Evolutionary conservation across 2,888 invertebrate genomes (phyloP), one percentile per base, ranked within the genome.

Genomic region (Diabrotica balteata): DNA sequence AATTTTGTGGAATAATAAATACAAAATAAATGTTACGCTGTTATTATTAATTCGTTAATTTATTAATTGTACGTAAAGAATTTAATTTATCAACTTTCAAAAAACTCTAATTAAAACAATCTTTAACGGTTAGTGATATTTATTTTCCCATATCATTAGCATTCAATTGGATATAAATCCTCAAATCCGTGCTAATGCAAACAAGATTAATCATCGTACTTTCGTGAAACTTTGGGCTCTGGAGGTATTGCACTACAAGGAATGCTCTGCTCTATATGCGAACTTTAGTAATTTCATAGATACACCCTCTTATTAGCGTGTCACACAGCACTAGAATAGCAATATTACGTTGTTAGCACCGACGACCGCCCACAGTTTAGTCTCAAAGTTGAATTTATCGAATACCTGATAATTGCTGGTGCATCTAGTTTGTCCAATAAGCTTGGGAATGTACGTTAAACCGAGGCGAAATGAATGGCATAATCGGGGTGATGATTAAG

Each of bases 281-380:
- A 45, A 61, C 50, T 42, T 60, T 52, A 42, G 60, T 5, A 60
- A 44, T 44, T 61, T 61, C 52, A 61, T 32, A 32, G 2, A 32
- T 32, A 32, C 52, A 44, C 61, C 32, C 45, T 50, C 61, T 61
- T 61, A 61, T 52, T 61, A 61, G 52, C 52, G 45, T 45, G 52
- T 61, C 52, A 61, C 6, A 43, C 44, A n/a, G 10, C 17, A 51
- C 51, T 60, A 51, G 43, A 52, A 49, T 52, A 17, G 17, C 17
- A 50, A 52, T 11, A 42, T 61, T 17, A 61, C 32, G 32, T 4
- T 32, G 5, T 32, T 32, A n/a, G 43, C 55, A 55, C 10, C 55
- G 0, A 55, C 10, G 44, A 11, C n/a, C n/a, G 44, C 7, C 32
- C 43, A 55, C 42, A 42, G 32, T 32, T 32, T 32, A 55, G 44